These are phyloP conservation scores for Ardeotis arabs DNA, from an alignment of 2,113 vertebrate genomes.

Conservation along the genomic window DNA sequence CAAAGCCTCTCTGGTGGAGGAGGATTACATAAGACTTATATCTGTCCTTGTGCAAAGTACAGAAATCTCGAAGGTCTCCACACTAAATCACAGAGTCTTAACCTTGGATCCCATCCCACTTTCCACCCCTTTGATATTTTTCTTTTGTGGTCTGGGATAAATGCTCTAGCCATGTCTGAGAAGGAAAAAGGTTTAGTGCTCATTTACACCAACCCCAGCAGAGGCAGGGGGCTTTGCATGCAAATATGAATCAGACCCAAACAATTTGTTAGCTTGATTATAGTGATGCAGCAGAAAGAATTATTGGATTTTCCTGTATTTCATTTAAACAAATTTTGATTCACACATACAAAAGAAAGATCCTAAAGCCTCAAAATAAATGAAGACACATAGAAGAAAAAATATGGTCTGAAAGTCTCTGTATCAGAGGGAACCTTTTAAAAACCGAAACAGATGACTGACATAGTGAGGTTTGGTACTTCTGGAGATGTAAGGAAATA, in stretches of 20 bases:
- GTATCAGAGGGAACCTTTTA: not conserved
- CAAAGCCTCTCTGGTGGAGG: conserved; percentile 12
- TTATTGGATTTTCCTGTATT: not conserved
- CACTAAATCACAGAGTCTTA: conserved; percentile 1
- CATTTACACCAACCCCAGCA: not conserved
- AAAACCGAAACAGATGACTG: not conserved
- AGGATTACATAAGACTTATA: conserved; percentile 50
- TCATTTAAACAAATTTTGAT: not conserved
- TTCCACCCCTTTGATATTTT: conserved; percentile 47
- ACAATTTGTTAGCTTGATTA: not conserved
- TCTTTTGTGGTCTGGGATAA: not conserved
- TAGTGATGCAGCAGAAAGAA: not conserved
- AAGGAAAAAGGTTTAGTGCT: not conserved
- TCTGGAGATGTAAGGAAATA: not conserved
- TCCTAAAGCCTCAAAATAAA: not conserved
- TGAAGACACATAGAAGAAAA: not conserved
- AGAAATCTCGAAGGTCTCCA: conserved; percentile 26
- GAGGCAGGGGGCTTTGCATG: not conserved
- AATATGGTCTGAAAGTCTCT: not conserved
- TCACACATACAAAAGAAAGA: not conserved
- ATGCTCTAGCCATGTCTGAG: not conserved
- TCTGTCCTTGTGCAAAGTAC: conserved; percentile 37
- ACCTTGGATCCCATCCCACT: conserved; percentile 19
- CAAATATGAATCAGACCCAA: not conserved
- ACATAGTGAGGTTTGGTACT: not conserved